A percentile compares a stretch with the other conserved stretches of the same genome.
These are phyloP conservation scores for Sarcophaga bullata DNA, from an alignment of 1,140 invertebrate genomes.

Conservation along the genomic window DNA sequence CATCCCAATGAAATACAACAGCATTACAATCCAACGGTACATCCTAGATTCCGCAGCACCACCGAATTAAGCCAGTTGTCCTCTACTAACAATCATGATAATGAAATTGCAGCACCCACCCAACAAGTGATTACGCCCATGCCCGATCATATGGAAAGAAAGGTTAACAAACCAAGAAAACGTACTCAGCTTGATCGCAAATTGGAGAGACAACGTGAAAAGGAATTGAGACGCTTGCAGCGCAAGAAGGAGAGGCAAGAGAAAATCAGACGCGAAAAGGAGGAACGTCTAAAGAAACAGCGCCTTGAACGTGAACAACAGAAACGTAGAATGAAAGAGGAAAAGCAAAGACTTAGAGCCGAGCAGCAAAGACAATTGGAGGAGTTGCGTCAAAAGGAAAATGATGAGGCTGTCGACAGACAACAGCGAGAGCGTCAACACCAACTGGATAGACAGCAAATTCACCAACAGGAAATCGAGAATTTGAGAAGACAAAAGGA, in stretches of 20 bases:
- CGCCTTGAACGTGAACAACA: conserved; percentile 20
- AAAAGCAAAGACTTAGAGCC: conserved; percentile 29
- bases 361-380: conserved; percentile 41
- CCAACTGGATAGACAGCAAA: conserved; percentile 25
- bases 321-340: conserved; percentile 42
- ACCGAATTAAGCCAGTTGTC: neutral
- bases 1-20: conserved; percentile 47
- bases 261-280: conserved; percentile 49
- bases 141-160: neutral
- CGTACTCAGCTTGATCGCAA: conserved; percentile 52
- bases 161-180: neutral
- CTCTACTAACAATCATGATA: conserved; percentile 41
- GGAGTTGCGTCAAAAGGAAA: conserved; percentile 41
- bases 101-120: conserved; percentile 48
- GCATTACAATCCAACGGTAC: conserved; percentile 27
- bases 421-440: conserved; percentile 29
- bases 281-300: conserved; percentile 45
- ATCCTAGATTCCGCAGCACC: conserved; percentile 19
- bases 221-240: conserved; percentile 52
- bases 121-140: neutral
- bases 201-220: conserved; percentile 56
- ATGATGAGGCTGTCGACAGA: neutral
- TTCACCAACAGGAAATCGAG: conserved; percentile 47
- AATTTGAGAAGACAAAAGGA: conserved; percentile 49
- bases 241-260: conserved; percentile 52